A percentile compares a stretch with the other conserved stretches of the same genome.
Conservation (phyloP, 2,113 vertebrate species). For the Isichthys henryi region DNA sequence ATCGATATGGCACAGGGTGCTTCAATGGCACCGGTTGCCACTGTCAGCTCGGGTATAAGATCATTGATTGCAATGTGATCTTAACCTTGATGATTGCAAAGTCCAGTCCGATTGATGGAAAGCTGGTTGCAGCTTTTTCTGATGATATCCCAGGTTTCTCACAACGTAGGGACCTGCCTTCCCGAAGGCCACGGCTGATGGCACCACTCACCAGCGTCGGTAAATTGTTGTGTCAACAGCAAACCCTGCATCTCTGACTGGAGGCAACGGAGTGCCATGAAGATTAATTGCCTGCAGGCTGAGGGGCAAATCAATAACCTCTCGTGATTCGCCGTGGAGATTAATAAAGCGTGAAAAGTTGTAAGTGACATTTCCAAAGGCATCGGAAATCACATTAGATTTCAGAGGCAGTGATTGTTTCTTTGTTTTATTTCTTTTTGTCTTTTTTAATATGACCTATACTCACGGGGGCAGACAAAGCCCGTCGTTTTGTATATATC, state of each 20-base stretch:
- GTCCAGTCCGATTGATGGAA: neutral
- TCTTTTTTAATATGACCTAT: neutral
- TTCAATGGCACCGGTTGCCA: neutral
- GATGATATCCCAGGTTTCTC: neutral
- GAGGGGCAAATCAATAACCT: neutral
- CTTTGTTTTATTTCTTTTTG: neutral
- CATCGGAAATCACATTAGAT: conserved; percentile 36
- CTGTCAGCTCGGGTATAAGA: neutral
- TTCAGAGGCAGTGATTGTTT: conserved; percentile 18
- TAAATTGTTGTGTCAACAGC: neutral
- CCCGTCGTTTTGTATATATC: neutral
- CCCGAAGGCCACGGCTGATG: neutral
- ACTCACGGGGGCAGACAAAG: neutral
- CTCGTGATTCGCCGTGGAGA: neutral
- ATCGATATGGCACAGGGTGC: neutral
- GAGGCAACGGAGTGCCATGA: neutral
- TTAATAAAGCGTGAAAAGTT: neutral
- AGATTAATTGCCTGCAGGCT: neutral
- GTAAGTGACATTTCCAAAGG: neutral
- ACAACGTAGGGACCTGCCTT: neutral
- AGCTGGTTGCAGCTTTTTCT: neutral
- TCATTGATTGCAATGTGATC: neutral
- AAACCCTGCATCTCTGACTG: neutral
- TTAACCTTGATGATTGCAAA: neutral
- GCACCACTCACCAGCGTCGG: neutral